phyloP scores from a whole-genome alignment of 2,113 vertebrate species.

The Trematocara variabile region DNA sequence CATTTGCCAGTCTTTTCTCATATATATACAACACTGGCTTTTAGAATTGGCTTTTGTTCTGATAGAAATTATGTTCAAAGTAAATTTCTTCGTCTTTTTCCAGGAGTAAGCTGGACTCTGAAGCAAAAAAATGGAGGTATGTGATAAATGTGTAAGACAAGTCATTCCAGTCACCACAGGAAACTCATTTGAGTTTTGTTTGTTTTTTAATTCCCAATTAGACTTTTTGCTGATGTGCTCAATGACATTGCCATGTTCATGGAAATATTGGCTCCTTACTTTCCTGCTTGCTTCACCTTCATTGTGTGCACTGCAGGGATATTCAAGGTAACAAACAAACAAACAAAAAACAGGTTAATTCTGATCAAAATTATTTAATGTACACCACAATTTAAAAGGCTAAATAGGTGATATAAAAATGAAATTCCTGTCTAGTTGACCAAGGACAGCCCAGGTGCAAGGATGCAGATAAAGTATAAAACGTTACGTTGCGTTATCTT shows the following conservation, averaged over 20 bases:
- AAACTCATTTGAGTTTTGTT: background rate
- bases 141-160: background rate
- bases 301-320: conserved; percentile 81
- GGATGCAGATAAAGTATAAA: background rate
- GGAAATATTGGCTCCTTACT: conserved; percentile 82
- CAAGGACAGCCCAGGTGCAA: fast-evolving
- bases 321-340: conserved; percentile 78
- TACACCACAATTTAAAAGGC: background rate
- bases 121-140: conserved; percentile 90
- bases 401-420: background rate
- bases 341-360: background rate
- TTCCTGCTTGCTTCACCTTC: conserved; percentile 78
- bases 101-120: conserved; percentile 87
- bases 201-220: conserved; percentile 21
- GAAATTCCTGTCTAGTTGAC: background rate
- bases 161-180: background rate
- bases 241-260: conserved; percentile 87
- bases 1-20: background rate
- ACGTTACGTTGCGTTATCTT: background rate
- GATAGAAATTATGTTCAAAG: background rate
- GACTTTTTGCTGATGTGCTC: conserved; percentile 86
- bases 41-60: background rate
- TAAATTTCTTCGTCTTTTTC: background rate
- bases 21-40: background rate
- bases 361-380: fast-evolving